Conservation (phyloP, 2,888 invertebrate genomes). For the Eristalinus aeneus region DNA sequence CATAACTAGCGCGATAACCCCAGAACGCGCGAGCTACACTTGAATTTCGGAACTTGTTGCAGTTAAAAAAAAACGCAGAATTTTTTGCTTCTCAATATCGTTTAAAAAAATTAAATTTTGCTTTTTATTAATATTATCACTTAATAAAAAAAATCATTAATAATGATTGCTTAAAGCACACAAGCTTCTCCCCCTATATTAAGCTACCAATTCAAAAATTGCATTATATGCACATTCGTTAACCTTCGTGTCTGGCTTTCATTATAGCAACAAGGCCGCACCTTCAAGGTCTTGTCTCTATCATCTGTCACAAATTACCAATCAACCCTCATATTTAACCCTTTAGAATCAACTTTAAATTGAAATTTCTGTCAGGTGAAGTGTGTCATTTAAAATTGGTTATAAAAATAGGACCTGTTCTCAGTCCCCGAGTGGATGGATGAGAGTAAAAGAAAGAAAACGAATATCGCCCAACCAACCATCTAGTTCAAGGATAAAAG, state of each 20-base stretch:
- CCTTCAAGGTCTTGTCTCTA: not conserved
- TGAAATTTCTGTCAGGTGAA: not conserved
- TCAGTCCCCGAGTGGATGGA: constrained; percentile 22
- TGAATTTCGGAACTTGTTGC: constrained; percentile 1
- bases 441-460: not conserved
- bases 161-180: too few species aligned
- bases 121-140: too few species aligned
- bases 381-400: not conserved
- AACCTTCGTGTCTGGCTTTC: not conserved
- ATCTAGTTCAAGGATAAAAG: constrained; percentile 59
- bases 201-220: not conserved
- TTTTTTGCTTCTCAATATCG: too few species aligned
- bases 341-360: not conserved
- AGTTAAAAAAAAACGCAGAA: not conserved
- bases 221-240: not conserved
- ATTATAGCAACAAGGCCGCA: not conserved
- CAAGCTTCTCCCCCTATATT: too few species aligned
- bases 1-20: constrained; percentile 29
- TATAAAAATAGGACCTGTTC: not conserved
- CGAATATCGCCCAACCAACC: constrained; percentile 5
- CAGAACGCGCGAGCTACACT: not conserved
- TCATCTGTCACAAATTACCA: not conserved
- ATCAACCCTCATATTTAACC: not conserved
- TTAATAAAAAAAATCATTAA: too few species aligned
- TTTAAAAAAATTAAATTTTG: too few species aligned